phyloP scores from a whole-genome alignment of 2,888 invertebrate species.

The Drosophila macrothrix region DNA sequence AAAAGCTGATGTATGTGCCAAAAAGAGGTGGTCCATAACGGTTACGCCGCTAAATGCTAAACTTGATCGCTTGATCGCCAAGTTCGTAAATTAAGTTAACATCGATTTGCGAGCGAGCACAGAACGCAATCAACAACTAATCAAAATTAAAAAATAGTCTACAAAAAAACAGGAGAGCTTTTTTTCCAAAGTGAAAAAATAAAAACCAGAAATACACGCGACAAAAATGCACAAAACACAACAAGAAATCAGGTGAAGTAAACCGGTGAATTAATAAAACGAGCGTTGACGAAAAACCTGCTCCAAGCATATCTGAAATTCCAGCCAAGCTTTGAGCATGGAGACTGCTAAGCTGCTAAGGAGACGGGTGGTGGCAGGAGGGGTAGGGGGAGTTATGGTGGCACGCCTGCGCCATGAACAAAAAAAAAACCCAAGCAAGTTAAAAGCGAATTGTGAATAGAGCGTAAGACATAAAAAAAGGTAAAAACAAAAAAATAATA shows the following conservation, averaged over 20 bases:
- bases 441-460: slow-evolving; percentile 59
- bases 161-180: slow-evolving; percentile 6
- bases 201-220: slow-evolving; percentile 76
- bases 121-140: slow-evolving; percentile 23
- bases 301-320: slow-evolving; percentile 72
- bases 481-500: slow-evolving; percentile 23
- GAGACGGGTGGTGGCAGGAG: not conserved
- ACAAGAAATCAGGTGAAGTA: slow-evolving; percentile 72
- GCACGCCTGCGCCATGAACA: slow-evolving; percentile 52
- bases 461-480: slow-evolving; percentile 24
- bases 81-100: slow-evolving; percentile 72
- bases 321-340: slow-evolving; percentile 46
- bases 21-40: slow-evolving; percentile 40
- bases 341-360: not conserved
- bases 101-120: slow-evolving; percentile 40
- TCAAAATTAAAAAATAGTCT: not conserved
- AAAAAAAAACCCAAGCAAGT: slow-evolving; percentile 47
- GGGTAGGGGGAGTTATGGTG: slow-evolving; percentile 5
- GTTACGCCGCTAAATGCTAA: slow-evolving; percentile 57
- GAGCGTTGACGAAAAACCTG: slow-evolving; percentile 70
- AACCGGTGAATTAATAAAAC: slow-evolving; percentile 75
- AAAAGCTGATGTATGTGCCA: slow-evolving; percentile 44
- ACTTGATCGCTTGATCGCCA: slow-evolving; percentile 50
- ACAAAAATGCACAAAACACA: slow-evolving; percentile 74
- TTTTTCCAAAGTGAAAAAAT: not conserved